A percentile compares a stretch with the other conserved stretches of the same genome.
These are phyloP conservation scores for Nothocercus julius DNA, from an alignment of 2,113 vertebrate genomes.

Conservation along the genomic window DNA sequence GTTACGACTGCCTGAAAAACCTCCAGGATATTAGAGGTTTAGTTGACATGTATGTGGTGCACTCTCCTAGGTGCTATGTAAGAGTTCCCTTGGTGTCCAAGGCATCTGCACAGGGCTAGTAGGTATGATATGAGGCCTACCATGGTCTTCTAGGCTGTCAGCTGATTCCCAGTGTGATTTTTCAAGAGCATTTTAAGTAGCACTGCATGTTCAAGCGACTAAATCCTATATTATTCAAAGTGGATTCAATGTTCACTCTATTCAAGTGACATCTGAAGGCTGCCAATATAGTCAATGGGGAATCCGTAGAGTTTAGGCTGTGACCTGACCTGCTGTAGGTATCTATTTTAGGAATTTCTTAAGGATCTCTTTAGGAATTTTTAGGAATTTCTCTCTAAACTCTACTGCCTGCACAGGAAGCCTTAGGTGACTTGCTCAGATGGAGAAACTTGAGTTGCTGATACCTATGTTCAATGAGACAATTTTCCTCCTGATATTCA, in stretches of 20 bases:
- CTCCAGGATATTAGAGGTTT: background rate
- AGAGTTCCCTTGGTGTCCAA: background rate
- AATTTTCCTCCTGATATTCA: background rate
- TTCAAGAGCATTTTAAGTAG: background rate
- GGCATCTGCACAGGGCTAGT: background rate
- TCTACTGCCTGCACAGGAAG: background rate
- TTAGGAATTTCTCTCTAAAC: background rate
- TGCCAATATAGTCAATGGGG: accelerated
- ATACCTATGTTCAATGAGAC: background rate
- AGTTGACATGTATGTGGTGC: accelerated
- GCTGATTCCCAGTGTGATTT: background rate
- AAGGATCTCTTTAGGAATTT: background rate
- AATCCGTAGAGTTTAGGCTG: background rate
- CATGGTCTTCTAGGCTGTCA: background rate
- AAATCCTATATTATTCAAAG: background rate
- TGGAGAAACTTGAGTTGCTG: background rate
- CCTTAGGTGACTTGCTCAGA: accelerated
- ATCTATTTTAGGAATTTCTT: background rate
- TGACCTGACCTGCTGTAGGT: background rate
- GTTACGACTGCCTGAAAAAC: background rate
- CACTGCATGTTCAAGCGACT: background rate
- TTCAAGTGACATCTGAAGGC: background rate
- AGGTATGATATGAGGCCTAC: background rate
- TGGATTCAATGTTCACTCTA: background rate
- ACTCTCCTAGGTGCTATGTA: background rate